Evolutionary conservation across 2,888 invertebrate species (phyloP), one percentile per base, ranked within the genome.

Genomic region (Dione vanillae): DNA sequence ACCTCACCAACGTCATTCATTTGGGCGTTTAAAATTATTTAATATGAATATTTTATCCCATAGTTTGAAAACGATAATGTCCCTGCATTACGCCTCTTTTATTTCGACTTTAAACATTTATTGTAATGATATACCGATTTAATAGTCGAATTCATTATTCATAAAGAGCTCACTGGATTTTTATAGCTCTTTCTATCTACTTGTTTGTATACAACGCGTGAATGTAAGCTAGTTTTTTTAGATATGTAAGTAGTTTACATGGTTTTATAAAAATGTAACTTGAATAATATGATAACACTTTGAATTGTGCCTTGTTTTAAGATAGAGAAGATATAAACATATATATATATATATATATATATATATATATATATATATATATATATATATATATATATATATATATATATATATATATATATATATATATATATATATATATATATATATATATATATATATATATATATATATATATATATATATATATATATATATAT

Each of bases 91-190:
- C 41, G n/a, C 27, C 19, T 37, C 19, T 43, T 62, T 49, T 37
- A 56, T 43, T 62, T 62, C 43, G 14, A 65, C 54, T 72, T 65
- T 27, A 51, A 69, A 56, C 70, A 68, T 73, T 70, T 68, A 70
- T 56, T 67, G 19, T 71, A 71, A 73, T 73, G 56, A 49, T 56
- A 71, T 69, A 66, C 58, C 68, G 69, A 71, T 71, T 62, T 66
- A 69, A 73, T 71, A 58, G 68, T 20, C 66, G 56, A 12, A 45
- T 73, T 62, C 41, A 69, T 69, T 65, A 69, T 69, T 69, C 71
- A 71, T 73, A 66, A 73, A 73, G 65, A 47, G 40, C 58, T 64
- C 71, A 62, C 51, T 69, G 66, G 51, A 58, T 66, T 71, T 73
- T 73, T 71, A 73, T 69, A 58, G 41, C 59, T 35, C 7, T 59